Evolutionary conservation across 2,888 invertebrate genomes (phyloP).

Genomic region (Gasteruption jaculator): DNA sequence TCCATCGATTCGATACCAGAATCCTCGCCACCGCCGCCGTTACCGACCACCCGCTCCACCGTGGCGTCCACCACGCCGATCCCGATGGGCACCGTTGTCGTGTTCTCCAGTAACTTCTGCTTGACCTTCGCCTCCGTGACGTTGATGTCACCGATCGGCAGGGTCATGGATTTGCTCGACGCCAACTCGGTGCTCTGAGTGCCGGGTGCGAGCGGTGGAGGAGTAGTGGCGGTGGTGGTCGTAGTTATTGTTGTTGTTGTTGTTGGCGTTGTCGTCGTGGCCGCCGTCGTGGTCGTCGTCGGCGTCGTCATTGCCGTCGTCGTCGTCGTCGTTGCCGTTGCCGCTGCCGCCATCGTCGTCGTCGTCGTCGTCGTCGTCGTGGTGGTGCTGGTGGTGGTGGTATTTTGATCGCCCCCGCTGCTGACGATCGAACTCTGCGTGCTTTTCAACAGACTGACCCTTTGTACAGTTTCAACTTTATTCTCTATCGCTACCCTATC

Average conservation of each 20-base stretch:
- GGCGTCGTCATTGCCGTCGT: too few species aligned
- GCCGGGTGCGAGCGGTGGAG: too few species aligned
- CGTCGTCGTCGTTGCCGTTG: too few species aligned
- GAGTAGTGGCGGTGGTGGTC: too few species aligned
- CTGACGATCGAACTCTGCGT: slow-evolving; percentile 27
- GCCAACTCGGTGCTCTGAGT: slow-evolving; percentile 25
- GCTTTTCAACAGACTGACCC: slow-evolving; percentile 41
- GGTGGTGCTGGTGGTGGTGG: too few species aligned
- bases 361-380: too few species aligned
- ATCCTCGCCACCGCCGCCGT: slow-evolving; percentile 69
- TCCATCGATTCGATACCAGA: slow-evolving; percentile 93
- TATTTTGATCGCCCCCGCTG: slow-evolving; percentile 29
- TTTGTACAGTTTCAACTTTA: slow-evolving; percentile 35
- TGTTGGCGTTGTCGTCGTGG: too few species aligned
- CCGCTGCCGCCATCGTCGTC: too few species aligned
- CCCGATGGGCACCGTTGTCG: slow-evolving; percentile 33
- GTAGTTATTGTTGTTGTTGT: too few species aligned
- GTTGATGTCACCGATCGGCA: slow-evolving; percentile 53
- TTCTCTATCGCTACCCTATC: slow-evolving; percentile 26
- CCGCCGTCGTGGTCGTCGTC: too few species aligned
- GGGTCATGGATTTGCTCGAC: slow-evolving; percentile 32
- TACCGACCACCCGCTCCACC: slow-evolving; percentile 35
- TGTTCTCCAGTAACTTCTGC: slow-evolving; percentile 56
- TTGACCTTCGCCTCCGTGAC: slow-evolving; percentile 58
- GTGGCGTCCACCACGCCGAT: slow-evolving; percentile 34